Conservation (phyloP, 2,888 invertebrate species). For the Drosophila picticornis region DNA sequence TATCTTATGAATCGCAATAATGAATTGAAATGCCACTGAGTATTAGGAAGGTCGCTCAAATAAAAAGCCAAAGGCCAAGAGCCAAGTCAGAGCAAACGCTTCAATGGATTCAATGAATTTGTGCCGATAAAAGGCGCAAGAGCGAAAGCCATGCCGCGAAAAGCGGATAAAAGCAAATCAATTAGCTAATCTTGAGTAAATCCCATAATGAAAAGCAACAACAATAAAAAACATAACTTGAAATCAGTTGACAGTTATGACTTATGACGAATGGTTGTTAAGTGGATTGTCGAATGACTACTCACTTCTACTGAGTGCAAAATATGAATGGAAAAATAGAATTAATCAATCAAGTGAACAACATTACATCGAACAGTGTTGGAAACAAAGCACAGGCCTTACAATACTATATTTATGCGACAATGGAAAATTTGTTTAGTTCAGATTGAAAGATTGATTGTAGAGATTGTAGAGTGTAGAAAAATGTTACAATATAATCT, state of each 20-base stretch:
- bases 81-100: conserved; percentile 16
- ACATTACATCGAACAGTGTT: neutral
- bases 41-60: conserved; percentile 44
- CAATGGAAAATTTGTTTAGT: neutral
- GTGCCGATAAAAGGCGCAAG: conserved; percentile 21
- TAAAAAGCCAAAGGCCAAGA: conserved; percentile 12
- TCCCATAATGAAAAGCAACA: conserved; percentile 10
- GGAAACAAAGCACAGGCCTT: neutral
- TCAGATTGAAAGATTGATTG: neutral
- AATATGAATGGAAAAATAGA: neutral
- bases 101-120: conserved; percentile 24
- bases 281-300: neutral
- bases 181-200: conserved; percentile 57
- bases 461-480: neutral
- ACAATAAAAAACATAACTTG: neutral
- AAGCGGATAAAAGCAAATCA: conserved; percentile 49
- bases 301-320: neutral
- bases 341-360: conserved; percentile 15
- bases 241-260: conserved; percentile 42
- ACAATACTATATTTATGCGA: conserved; percentile 19
- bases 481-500: neutral
- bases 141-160: conserved; percentile 35
- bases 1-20: conserved; percentile 44
- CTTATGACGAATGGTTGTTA: conserved; percentile 12
- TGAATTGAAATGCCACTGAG: conserved; percentile 48